Percentiles rank a stretch among this genome's conserved stretches.
Conservation (phyloP, 2,888 invertebrate species). For the Latrodectus elegans region DNA sequence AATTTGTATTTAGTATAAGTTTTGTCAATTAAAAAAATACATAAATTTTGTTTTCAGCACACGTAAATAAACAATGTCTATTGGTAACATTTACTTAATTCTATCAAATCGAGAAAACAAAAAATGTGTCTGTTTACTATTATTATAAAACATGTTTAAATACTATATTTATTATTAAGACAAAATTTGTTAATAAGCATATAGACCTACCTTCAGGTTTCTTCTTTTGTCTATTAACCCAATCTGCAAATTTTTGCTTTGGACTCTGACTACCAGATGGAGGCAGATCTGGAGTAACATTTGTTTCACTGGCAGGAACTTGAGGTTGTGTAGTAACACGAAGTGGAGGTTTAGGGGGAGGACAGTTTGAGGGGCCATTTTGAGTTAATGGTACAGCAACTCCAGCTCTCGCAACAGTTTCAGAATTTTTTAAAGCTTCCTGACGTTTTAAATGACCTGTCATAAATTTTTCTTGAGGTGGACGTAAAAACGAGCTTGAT, state of each 20-base stretch:
- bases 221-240: slow-evolving; percentile 64
- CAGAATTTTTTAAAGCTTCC: slow-evolving; percentile 50
- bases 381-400: slow-evolving; percentile 38
- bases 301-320: slow-evolving; percentile 24
- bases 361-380: neutral
- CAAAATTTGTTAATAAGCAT: too few relatives aligned
- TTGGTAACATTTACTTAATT: too few relatives aligned
- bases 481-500: slow-evolving; percentile 49
- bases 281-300: slow-evolving; percentile 19
- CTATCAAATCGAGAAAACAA: too few relatives aligned
- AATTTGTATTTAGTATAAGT: too few relatives aligned
- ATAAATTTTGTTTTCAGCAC: too few relatives aligned
- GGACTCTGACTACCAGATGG: slow-evolving; percentile 57
- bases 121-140: too few relatives aligned
- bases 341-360: slow-evolving; percentile 31
- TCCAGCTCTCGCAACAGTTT: slow-evolving; percentile 56
- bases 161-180: too few relatives aligned
- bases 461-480: slow-evolving; percentile 58
- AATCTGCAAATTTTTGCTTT: slow-evolving; percentile 61
- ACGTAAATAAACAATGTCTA: too few relatives aligned
- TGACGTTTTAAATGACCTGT: slow-evolving; percentile 50
- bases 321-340: slow-evolving; percentile 30
- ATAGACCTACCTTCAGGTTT: slow-evolving; percentile 54
- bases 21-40: too few relatives aligned
- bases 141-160: too few relatives aligned